A percentile compares a stretch with the other conserved stretches of the same genome.
Evolutionary conservation across 2,113 vertebrate genomes (phyloP).

Genomic region (Piaya cayana): DNA sequence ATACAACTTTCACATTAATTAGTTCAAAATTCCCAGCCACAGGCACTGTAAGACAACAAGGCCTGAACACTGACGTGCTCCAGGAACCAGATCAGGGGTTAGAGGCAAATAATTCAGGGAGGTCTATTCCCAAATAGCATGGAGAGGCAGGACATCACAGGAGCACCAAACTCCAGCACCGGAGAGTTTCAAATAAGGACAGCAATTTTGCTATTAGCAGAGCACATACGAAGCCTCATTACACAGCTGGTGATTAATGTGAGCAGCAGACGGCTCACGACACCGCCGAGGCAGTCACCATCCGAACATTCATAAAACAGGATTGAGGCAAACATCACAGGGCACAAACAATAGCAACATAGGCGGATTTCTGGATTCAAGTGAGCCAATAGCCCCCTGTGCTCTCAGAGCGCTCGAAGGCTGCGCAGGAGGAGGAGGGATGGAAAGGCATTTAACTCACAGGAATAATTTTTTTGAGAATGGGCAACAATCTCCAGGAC

Average conservation of each 20-base stretch:
- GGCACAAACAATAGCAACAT: background rate
- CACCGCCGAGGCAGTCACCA: background rate
- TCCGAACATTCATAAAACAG: background rate
- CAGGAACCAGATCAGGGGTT: background rate
- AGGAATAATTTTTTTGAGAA: background rate
- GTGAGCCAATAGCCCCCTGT: background rate
- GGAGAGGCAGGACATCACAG: background rate
- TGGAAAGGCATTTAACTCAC: constrained; percentile 15
- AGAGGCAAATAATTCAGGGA: background rate
- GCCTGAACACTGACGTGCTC: background rate
- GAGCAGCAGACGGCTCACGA: constrained; percentile 46
- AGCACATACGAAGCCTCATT: constrained; percentile 32
- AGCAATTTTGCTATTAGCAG: constrained; percentile 2
- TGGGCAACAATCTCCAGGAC: background rate
- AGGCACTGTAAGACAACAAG: background rate
- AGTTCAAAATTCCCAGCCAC: background rate
- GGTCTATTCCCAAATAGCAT: background rate
- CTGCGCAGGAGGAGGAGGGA: constrained; percentile 1
- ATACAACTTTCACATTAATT: background rate
- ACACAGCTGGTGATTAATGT: constrained; percentile 60
- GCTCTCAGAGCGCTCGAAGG: background rate
- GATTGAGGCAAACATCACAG: background rate
- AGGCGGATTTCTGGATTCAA: constrained; percentile 16
- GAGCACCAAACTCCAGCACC: background rate
- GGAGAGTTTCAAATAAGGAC: background rate